Conservation (phyloP, 2,113 vertebrate species). For the Antigone vipio region DNA sequence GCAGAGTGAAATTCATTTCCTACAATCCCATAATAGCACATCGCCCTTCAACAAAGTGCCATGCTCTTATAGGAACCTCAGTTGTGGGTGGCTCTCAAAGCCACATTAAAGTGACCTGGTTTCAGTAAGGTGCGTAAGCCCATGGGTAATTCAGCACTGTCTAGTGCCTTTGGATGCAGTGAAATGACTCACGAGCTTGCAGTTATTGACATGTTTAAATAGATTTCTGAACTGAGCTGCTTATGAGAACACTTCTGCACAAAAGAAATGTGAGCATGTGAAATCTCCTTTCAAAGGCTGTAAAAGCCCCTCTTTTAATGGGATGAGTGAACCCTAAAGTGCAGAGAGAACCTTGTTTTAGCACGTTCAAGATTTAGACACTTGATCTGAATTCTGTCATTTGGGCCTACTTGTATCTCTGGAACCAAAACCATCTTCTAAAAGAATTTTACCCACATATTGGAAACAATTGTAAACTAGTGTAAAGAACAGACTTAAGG, state of each 20-base stretch:
- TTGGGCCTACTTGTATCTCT: background rate
- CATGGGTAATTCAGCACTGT: background rate
- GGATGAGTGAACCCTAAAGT: background rate
- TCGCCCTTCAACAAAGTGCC: slow-evolving; percentile 10
- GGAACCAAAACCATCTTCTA: background rate
- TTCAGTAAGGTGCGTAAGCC: slow-evolving; percentile 13
- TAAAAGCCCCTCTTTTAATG: background rate
- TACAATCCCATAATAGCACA: slow-evolving; percentile 46
- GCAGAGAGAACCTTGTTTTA: background rate
- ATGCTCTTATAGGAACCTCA: background rate
- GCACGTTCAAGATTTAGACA: background rate
- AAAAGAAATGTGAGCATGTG: background rate
- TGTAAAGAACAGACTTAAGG: background rate
- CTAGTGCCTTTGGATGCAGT: background rate
- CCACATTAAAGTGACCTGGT: slow-evolving; percentile 59
- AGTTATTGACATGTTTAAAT: slow-evolving; percentile 28
- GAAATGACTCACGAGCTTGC: slow-evolving; percentile 29
- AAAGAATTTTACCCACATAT: background rate
- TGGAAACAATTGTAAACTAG: background rate
- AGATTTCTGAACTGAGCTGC: background rate
- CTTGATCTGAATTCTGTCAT: background rate
- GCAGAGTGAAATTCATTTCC: slow-evolving; percentile 30
- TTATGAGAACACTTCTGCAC: background rate
- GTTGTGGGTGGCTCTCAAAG: slow-evolving; percentile 19
- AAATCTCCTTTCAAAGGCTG: slow-evolving; percentile 9